Evolutionary conservation across 2,888 invertebrate genomes (phyloP), one percentile per base, ranked within the genome.

Genomic region (Megamerina dolium): DNA sequence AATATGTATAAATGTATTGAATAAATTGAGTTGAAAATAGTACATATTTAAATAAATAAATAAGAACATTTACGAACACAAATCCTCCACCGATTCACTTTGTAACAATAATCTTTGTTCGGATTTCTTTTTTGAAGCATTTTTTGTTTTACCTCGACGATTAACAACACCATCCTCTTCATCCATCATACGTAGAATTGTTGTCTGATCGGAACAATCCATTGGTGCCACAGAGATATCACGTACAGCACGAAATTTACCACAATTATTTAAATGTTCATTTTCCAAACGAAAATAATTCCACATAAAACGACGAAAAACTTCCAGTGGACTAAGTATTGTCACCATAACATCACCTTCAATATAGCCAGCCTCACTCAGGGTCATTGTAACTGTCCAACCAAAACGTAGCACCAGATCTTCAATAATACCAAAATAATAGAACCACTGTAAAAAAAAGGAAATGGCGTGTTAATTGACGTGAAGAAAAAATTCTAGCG

Each of bases 241-340:
- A 36, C 90, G 73, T 1, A 91, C 89, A 8, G 90, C 90, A 66
- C 90, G 77, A 75, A 91, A 91, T 72, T 82, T 81, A 73, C 90
- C 90, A 69, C 89, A 90, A 70, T 90, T 90, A 71, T 91, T 90
- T 46, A 91, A 73, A 67, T 91, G 90, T 64, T 90, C 90, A 70
- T 91, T 90, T 72, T 90, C 90, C 54, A 90, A 70, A 2, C 90
- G 87, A 74, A 90, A 88, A 64, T 85, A 90, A 66, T 90, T 90
- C 90, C 90, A 90, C 12, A 91, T 80, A 67, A 90, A 91, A 38
- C 86, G 73, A 48, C 79, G 75, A 64, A 83, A 82, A 3, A 85
- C 82, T 72, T 85, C 85, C 29, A 84, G 64, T 1, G 82, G 81
- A 42, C 83, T 75, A 26, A 82, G 60, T 48, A 84, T 73, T 3